A percentile compares a stretch with the other conserved stretches of the same genome.
Evolutionary conservation across 1,140 invertebrate species (phyloP).

Genomic region (Calliphora vicina): DNA sequence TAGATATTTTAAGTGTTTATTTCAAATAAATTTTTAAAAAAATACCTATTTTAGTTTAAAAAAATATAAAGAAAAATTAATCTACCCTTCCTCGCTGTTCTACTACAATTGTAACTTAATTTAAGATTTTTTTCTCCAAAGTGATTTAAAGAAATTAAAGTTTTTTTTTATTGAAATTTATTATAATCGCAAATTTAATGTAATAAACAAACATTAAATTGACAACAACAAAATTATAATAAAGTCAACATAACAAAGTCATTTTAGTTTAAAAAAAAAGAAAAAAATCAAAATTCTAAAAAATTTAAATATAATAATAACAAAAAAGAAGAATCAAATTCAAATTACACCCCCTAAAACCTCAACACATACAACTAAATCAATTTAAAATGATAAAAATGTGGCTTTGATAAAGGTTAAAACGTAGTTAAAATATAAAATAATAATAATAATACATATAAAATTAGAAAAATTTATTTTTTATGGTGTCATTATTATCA

Average conservation of each 20-base stretch:
- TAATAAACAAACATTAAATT: background rate
- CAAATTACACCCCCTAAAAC: background rate
- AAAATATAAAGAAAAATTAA: background rate
- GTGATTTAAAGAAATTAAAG: no score
- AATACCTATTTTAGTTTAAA: slow-evolving; percentile 4
- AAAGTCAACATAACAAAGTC: slow-evolving; percentile 8
- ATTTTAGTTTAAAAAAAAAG: background rate
- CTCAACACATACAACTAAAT: background rate
- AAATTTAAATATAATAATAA: background rate
- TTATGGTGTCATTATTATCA: slow-evolving; percentile 45
- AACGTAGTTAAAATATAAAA: slow-evolving; percentile 14
- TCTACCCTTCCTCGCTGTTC: background rate
- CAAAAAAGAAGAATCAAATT: background rate
- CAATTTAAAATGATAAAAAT: slow-evolving; percentile 40
- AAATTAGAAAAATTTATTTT: slow-evolving; percentile 47
- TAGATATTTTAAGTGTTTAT: slow-evolving; percentile 9
- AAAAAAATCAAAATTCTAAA: background rate
- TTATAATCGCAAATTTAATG: slow-evolving; percentile 8
- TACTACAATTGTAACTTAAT: background rate
- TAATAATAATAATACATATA: slow-evolving; percentile 35
- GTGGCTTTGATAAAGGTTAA: slow-evolving; percentile 42
- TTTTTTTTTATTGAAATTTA: background rate
- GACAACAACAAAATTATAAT: slow-evolving; percentile 20
- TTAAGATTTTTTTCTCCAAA: background rate
- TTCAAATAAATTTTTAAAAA: slow-evolving; percentile 15